These are phyloP conservation scores for Pardalotus punctatus DNA, from an alignment of 2,113 vertebrate species.

Conservation along the genomic window DNA sequence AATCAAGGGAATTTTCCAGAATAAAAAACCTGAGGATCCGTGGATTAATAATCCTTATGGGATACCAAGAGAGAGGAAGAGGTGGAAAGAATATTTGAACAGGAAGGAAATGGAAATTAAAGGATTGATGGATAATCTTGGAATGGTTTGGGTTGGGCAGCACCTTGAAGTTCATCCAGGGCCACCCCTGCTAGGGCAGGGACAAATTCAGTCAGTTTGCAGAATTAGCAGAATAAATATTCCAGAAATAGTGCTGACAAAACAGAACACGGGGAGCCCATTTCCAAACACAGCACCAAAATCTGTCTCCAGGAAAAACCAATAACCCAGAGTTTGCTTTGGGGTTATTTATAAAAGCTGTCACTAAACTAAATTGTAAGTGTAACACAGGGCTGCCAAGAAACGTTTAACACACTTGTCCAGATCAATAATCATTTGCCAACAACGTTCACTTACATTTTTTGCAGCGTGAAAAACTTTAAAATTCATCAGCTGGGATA, in stretches of 20 bases:
- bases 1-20: not conserved
- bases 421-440: slow-evolving; percentile 77
- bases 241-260: not conserved
- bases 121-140: not conserved
- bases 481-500: slow-evolving; percentile 52
- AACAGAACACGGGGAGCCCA: not conserved
- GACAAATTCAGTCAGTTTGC: not conserved
- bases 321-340: slow-evolving; percentile 62
- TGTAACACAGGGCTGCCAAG: slow-evolving; percentile 67
- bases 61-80: not conserved
- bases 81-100: not conserved
- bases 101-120: not conserved
- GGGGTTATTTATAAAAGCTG: slow-evolving; percentile 75
- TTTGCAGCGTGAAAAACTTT: slow-evolving; percentile 56
- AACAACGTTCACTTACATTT: slow-evolving; percentile 72
- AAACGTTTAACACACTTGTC: slow-evolving; percentile 72
- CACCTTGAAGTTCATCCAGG: not conserved
- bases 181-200: not conserved
- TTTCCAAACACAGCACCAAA: slow-evolving; percentile 25
- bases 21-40: not conserved
- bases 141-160: not conserved
- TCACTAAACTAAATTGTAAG: slow-evolving; percentile 71
- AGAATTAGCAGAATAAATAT: not conserved
- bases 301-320: slow-evolving; percentile 2
- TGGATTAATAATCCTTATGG: fast-evolving